Base-by-base conservation (phyloP, 2,888 invertebrate genomes). In the Muscina levida region DNA sequence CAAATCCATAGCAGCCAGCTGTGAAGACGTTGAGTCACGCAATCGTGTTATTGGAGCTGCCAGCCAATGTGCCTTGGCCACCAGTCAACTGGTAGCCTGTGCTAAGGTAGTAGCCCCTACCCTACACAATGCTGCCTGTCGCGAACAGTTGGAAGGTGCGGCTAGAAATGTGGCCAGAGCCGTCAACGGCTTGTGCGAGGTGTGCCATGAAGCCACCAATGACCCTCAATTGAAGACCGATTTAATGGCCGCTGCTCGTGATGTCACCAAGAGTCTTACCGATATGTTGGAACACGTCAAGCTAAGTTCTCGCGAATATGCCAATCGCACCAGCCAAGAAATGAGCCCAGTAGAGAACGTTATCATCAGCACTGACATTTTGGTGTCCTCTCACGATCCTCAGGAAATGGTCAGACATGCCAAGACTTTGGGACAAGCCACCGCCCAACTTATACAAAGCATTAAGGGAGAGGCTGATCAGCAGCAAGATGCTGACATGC, bases 11-110 rank as follows among this genome's bases (percentile, higher is more conserved):
- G 98, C 99, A 0, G 96, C 97, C 0, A 96, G 96, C 84, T 96
- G 96, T 87, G 93, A 94, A 62, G 96, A 96, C 85, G 90, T 90
- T 46, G 90, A 91, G 31, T 89, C 89, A 1, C 87, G 90, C 5
- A 90, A 90, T 84, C 87, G 88, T 85, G 97, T 99, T 59, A 98
- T 99, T 85, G 96, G 97, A 0, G 97, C 98, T 0, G 99, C 99
- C 0, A 98, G 98, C 0, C 96, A 98, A 89, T 98, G 98, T 89
- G 99, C 99, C 0, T 92, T 99, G 51, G 97, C 98, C 5, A 99
- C 99, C 4, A 98, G 98, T 48, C 98, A 99, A 88, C 92, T 99
- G 1, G 99, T 99, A 0, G 98, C 98, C 0, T 98, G 98, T 87
- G 97, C 99, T 17, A 98, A 98, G 92, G 96, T 97, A 71, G 96